Conservation (phyloP, 2,113 vertebrate genomes). For the Dipodomys stephensi region DNA sequence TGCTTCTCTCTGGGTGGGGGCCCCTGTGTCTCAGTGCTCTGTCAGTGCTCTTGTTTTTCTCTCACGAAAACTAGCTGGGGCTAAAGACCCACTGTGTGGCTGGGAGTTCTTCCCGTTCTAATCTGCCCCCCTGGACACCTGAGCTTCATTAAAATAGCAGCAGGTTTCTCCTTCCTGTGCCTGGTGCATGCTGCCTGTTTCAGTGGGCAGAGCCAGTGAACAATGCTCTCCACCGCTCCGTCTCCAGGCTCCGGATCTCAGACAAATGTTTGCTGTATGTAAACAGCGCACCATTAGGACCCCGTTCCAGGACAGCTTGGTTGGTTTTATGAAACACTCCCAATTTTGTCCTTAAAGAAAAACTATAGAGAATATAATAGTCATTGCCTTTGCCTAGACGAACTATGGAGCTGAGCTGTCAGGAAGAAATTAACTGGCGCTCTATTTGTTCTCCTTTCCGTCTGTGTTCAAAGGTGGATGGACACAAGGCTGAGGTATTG, state of each 20-base stretch:
- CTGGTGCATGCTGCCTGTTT: background rate
- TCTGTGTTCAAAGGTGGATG: background rate
- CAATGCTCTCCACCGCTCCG: accelerated
- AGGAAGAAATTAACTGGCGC: too few species aligned
- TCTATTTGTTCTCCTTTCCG: accelerated
- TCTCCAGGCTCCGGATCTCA: background rate
- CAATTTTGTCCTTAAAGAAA: background rate
- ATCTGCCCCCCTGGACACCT: background rate
- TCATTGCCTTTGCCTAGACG: background rate
- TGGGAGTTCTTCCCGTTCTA: background rate
- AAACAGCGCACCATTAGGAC: background rate
- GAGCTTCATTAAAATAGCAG: too few species aligned
- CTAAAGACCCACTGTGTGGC: background rate
- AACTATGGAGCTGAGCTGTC: background rate
- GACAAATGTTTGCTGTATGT: background rate
- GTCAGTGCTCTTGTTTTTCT: background rate
- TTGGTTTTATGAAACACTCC: background rate
- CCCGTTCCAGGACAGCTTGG: background rate
- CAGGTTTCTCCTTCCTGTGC: background rate
- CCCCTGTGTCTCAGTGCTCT: background rate
- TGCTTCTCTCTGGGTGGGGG: background rate
- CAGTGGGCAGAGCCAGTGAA: background rate
- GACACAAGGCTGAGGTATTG: background rate
- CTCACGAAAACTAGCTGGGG: too few species aligned
- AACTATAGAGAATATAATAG: background rate